Evolutionary conservation across 2,888 invertebrate species (phyloP).

Genomic region (Phortica magna): DNA sequence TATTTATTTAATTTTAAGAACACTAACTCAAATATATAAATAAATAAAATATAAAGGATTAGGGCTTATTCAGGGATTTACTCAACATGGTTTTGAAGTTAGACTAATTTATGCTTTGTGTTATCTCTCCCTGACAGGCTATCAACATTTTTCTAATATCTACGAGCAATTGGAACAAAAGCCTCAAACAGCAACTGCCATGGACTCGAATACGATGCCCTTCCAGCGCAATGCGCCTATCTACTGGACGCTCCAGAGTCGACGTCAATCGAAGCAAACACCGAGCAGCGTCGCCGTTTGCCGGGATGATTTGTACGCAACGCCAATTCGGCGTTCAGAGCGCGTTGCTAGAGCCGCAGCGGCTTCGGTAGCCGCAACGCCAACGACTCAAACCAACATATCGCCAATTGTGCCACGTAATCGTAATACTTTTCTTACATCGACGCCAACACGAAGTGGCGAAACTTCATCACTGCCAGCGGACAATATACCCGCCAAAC

Average conservation of each 20-base stretch:
- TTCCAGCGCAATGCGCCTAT: constrained; percentile 79
- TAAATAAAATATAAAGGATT: background rate
- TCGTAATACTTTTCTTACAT: constrained; percentile 82
- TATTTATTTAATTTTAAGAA: background rate
- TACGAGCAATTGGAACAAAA: constrained; percentile 66
- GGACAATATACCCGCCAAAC: constrained; percentile 67
- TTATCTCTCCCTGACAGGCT: constrained; percentile 78
- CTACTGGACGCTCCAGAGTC: constrained; percentile 82
- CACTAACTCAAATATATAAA: background rate
- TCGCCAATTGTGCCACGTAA: constrained; percentile 85
- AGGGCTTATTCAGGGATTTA: background rate
- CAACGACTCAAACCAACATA: constrained; percentile 74
- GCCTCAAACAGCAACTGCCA: constrained; percentile 58
- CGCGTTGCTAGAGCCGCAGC: constrained; percentile 61
- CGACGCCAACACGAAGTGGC: constrained; percentile 81
- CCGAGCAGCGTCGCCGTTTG: constrained; percentile 58
- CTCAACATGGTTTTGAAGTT: background rate
- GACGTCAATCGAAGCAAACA: constrained; percentile 68
- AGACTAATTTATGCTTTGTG: background rate
- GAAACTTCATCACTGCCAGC: constrained; percentile 47
- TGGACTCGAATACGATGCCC: constrained; percentile 62
- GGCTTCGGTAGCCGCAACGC: constrained; percentile 46
- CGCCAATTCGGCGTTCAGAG: constrained; percentile 76
- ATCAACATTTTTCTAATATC: constrained; percentile 82
- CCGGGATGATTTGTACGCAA: constrained; percentile 77